These are phyloP conservation scores for Drosophila maculinotata DNA, from an alignment of 2,888 invertebrate genomes.

Conservation along the genomic window DNA sequence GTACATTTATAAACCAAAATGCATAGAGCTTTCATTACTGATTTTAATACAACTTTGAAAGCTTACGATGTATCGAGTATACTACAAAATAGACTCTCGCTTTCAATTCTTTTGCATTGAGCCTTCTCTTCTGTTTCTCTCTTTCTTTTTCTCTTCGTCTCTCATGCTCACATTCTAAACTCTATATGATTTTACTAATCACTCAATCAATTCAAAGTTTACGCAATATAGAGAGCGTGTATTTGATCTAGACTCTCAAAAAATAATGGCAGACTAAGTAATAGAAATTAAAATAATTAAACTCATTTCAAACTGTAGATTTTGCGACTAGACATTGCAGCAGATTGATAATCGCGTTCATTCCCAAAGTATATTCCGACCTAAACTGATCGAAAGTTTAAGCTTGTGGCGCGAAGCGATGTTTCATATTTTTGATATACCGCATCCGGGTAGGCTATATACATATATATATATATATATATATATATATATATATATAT, in stretches of 20 bases:
- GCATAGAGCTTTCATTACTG: constrained; percentile 1
- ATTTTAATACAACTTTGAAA: neutral
- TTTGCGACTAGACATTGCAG: neutral
- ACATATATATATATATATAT: too few species aligned
- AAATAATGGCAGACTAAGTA: neutral
- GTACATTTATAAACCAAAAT: too few species aligned
- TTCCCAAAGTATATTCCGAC: constrained; percentile 13
- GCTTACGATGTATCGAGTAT: neutral
- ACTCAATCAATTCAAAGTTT: neutral
- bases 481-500: too few species aligned
- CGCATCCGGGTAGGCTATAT: constrained; percentile 29
- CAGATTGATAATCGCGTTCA: constrained; percentile 18
- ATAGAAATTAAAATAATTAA: constrained; percentile 4
- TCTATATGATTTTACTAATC: neutral
- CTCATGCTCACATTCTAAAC: neutral
- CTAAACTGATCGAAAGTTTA: constrained; percentile 1
- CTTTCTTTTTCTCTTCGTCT: neutral
- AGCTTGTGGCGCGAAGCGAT: constrained; percentile 2
- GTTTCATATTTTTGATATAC: constrained; percentile 32
- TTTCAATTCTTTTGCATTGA: neutral
- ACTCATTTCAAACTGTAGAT: neutral
- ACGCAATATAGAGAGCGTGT: neutral
- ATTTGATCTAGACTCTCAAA: neutral
- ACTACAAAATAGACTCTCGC: neutral
- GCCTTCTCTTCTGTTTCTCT: neutral